These are phyloP conservation scores for Ypsolopha scabrella DNA, from an alignment of 2,888 invertebrate species.

Conservation along the genomic window DNA sequence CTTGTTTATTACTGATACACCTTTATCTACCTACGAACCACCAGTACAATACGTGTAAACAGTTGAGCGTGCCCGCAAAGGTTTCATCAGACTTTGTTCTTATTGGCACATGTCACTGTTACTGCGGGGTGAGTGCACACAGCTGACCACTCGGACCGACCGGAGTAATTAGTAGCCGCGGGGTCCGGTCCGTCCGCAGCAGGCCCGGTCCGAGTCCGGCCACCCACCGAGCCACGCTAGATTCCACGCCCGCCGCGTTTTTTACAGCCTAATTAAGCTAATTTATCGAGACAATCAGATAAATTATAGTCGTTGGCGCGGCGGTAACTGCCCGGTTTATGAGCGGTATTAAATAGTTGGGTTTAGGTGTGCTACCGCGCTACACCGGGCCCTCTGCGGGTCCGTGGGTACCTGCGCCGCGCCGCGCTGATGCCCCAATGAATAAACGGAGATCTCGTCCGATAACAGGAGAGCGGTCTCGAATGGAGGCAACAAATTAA, in stretches of 20 bases:
- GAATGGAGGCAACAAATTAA: not conserved
- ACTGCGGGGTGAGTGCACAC: not conserved
- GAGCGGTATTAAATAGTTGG: constrained; percentile 56
- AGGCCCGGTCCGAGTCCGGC: constrained; percentile 14
- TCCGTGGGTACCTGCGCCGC: constrained; percentile 11
- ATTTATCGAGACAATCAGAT: constrained; percentile 66
- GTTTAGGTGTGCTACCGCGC: constrained; percentile 57
- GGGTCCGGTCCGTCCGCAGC: too few species aligned
- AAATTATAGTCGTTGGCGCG: constrained; percentile 45
- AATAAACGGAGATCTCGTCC: constrained; percentile 53
- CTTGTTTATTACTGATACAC: too few species aligned
- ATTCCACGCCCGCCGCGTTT: constrained; percentile 52
- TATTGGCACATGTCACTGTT: not conserved
- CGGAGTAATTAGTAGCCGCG: not conserved
- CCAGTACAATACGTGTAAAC: too few species aligned
- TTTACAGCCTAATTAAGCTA: constrained; percentile 68
- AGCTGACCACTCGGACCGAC: not conserved
- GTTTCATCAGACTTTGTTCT: too few species aligned
- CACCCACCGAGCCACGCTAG: constrained; percentile 60
- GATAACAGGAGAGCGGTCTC: constrained; percentile 33
- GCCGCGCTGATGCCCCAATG: constrained; percentile 42
- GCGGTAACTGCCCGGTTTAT: constrained; percentile 50
- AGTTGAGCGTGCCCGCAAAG: too few species aligned
- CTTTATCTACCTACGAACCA: too few species aligned
- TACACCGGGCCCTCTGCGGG: constrained; percentile 30